Conservation (phyloP, 2,888 invertebrate genomes). For the Hirtodrosophila duncani region DNA sequence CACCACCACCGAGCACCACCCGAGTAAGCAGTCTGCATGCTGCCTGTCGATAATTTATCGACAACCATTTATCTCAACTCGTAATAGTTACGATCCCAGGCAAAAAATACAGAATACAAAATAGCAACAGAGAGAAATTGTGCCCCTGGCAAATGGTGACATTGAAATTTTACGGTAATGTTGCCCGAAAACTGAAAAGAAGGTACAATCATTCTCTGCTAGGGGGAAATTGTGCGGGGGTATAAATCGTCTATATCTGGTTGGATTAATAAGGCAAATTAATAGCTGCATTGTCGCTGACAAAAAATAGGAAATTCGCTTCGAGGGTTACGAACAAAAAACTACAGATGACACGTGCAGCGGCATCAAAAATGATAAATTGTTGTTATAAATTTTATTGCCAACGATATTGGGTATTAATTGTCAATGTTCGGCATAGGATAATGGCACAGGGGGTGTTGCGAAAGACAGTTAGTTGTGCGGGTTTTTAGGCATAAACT, state of each 20-base stretch:
- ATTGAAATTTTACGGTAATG: constrained; percentile 73
- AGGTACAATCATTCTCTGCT: constrained; percentile 28
- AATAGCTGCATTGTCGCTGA: constrained; percentile 50
- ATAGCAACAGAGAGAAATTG: constrained; percentile 38
- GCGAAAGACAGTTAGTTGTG: too few relatives aligned
- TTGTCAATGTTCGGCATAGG: too few relatives aligned
- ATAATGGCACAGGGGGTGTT: too few relatives aligned
- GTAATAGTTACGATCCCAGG: constrained; percentile 57
- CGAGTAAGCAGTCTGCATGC: constrained; percentile 29
- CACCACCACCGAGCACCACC: constrained; percentile 11
- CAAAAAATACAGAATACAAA: constrained; percentile 20
- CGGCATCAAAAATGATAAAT: constrained; percentile 57
- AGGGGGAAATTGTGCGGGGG: constrained; percentile 3
- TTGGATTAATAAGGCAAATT: constrained; percentile 65
- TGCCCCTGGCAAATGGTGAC: constrained; percentile 56
- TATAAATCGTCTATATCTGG: constrained; percentile 19
- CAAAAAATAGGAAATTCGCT: constrained; percentile 31
- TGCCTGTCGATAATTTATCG: constrained; percentile 74
- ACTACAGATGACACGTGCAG: constrained; percentile 59
- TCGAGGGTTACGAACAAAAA: constrained; percentile 29
- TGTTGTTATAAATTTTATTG: constrained; percentile 56
- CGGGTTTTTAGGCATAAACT: too few relatives aligned
- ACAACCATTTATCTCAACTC: constrained; percentile 75
- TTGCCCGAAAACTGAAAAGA: constrained; percentile 38
- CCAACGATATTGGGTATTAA: constrained; percentile 56